A percentile compares a stretch with the other conserved stretches of the same genome.
Conservation (phyloP, 2,888 invertebrate genomes). For the Thumatha senex region DNA sequence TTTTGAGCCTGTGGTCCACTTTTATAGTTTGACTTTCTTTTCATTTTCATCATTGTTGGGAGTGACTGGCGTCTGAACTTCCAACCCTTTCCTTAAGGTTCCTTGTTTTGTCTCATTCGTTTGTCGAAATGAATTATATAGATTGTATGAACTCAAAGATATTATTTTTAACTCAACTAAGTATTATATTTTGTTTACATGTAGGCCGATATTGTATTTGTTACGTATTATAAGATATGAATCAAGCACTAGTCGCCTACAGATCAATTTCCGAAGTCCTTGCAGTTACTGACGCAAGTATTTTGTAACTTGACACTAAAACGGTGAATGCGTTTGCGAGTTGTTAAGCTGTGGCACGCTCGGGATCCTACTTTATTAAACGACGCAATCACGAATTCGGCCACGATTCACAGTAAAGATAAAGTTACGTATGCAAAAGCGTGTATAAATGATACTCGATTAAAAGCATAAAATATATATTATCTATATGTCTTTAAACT, state of each 20-base stretch:
- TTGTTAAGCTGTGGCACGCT: conserved; percentile 53
- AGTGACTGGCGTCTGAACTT: no score
- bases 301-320: conserved; percentile 59
- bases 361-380: conserved; percentile 62
- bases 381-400: conserved; percentile 70
- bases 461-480: conserved; percentile 20
- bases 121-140: no score
- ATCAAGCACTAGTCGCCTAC: conserved; percentile 19
- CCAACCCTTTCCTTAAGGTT: no score
- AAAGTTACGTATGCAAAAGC: conserved; percentile 46
- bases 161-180: no score
- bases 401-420: conserved; percentile 68
- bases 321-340: conserved; percentile 64
- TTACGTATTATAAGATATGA: background rate
- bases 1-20: no score
- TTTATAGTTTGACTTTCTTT: no score
- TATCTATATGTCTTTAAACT: conserved; percentile 15
- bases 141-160: no score
- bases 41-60: no score
- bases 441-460: conserved; percentile 38
- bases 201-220: background rate
- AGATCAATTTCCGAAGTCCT: conserved; percentile 42
- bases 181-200: no score
- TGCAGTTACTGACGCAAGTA: conserved; percentile 50
- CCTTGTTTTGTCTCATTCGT: no score